Evolutionary conservation across 2,113 vertebrate genomes (phyloP).

Genomic region (Tragelaphus scriptus): DNA sequence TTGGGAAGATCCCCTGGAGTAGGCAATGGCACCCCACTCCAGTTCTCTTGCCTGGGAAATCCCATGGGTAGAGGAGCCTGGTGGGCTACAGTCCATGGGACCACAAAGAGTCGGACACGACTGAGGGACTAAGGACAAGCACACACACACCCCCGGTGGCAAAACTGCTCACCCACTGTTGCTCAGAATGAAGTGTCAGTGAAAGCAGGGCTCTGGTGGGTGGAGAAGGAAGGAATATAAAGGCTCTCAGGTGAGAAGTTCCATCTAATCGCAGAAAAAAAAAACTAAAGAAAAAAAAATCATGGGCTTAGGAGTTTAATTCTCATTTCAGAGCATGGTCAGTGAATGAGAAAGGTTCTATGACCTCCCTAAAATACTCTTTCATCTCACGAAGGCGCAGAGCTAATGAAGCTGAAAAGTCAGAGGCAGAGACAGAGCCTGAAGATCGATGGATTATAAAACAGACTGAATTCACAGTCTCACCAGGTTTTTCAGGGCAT

Average conservation of each 20-base stretch:
- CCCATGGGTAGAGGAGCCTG: neutral
- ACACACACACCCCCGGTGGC: neutral
- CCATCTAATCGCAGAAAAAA: neutral
- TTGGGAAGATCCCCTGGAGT: neutral
- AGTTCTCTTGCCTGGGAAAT: neutral
- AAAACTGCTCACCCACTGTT: neutral
- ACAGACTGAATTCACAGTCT: neutral
- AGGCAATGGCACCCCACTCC: neutral
- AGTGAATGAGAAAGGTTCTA: neutral
- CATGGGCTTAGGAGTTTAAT: neutral
- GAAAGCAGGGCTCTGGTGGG: neutral
- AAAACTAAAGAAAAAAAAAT: neutral
- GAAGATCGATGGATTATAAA: neutral
- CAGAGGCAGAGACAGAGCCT: neutral
- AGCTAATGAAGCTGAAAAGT: conserved; percentile 7
- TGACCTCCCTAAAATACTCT: neutral
- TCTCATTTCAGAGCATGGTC: conserved; percentile 20
- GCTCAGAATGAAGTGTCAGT: neutral
- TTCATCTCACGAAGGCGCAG: neutral
- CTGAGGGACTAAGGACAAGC: neutral
- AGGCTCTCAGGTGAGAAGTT: neutral
- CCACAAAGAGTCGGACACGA: fast-evolving
- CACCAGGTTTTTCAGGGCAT: neutral
- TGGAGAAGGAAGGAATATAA: fast-evolving
- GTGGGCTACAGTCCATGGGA: neutral